Base-by-base conservation (phyloP, 2,113 vertebrate genomes). In the Clarias batrachus region DNA sequence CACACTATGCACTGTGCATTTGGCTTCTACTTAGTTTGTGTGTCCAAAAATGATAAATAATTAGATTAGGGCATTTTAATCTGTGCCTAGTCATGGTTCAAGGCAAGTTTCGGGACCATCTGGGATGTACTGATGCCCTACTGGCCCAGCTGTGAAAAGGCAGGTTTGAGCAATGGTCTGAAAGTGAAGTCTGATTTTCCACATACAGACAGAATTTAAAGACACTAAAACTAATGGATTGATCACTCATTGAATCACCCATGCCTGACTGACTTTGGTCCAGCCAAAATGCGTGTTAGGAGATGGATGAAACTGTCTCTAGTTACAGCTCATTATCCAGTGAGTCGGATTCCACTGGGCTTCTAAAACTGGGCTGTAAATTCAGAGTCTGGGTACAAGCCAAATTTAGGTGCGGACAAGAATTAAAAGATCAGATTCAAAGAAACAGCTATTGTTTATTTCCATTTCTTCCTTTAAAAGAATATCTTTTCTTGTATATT, bases 301-400 rank as follows among this genome's bases (percentile, higher is more conserved):
- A 57, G 77, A 86, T 68, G 33, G 52, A 80, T 78, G 74, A 37
- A 54, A 65, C 76, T 80, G 65, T 86, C 54, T 86, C 85, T 80
- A 56, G 76, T 80, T 80, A 85, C 60, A 86, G 85, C 77, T 86
- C 77, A 86, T 81, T 86, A 81, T 86, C 56, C 77, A 59, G 30
- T 81, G 77, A 71, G 63, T 71, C 10, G 19, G 52, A 71, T 86
- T 80, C 65, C 65, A 70, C 12, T 3, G 30, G 11, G 12, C 63
- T 80, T 60, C 33, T 33, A 52, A 66, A 85, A 68, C 62, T 65
- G 27, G 52, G 68, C 7, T 37, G 74, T 85, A 65, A 85, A 63
- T 85, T 79, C 48, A 85, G 48, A 85, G 41, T 77, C 71, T 65
- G 17, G 59, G n/a, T 2, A 17, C 27, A 71, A 83, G 14, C 48